These are phyloP conservation scores for Cistogaster globosa DNA, from an alignment of 2,888 invertebrate genomes.

Conservation along the genomic window DNA sequence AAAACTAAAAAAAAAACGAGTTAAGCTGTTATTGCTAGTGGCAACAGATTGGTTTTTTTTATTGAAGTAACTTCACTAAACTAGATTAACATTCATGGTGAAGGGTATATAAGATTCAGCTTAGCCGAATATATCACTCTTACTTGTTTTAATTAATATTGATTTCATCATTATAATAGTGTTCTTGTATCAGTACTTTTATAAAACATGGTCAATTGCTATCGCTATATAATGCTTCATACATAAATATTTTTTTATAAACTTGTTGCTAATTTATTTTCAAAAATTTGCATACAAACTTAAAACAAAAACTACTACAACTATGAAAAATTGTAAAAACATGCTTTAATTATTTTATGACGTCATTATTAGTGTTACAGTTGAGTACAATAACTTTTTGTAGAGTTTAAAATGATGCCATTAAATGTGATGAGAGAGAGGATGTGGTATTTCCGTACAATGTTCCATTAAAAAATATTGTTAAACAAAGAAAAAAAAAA, in stretches of 20 bases:
- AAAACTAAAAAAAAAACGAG: too few relatives aligned
- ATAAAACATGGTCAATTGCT: conserved; percentile 9
- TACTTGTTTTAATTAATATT: conserved; percentile 35
- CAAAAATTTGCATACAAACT: conserved; percentile 33
- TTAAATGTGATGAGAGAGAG: not conserved
- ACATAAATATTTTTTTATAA: not conserved
- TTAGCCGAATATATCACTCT: too few relatives aligned
- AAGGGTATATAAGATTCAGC: too few relatives aligned
- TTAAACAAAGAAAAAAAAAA: not conserved
- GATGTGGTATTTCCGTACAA: not conserved
- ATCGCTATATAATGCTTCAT: not conserved
- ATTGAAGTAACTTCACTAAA: too few relatives aligned
- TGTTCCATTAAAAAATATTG: conserved; percentile 34
- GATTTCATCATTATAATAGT: not conserved
- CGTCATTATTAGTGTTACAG: conserved; percentile 41
- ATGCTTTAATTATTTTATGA: conserved; percentile 44
- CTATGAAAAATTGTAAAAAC: conserved; percentile 8
- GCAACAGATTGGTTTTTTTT: too few relatives aligned
- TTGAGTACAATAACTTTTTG: conserved; percentile 3
- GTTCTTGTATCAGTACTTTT: too few relatives aligned
- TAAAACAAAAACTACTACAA: conserved; percentile 9
- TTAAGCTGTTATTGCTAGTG: too few relatives aligned
- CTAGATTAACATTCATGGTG: too few relatives aligned
- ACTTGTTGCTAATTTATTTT: conserved; percentile 1
- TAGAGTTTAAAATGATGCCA: conserved; percentile 15